Conservation (phyloP, 1,140 invertebrate genomes). For the Lordiphosa collinella region DNA sequence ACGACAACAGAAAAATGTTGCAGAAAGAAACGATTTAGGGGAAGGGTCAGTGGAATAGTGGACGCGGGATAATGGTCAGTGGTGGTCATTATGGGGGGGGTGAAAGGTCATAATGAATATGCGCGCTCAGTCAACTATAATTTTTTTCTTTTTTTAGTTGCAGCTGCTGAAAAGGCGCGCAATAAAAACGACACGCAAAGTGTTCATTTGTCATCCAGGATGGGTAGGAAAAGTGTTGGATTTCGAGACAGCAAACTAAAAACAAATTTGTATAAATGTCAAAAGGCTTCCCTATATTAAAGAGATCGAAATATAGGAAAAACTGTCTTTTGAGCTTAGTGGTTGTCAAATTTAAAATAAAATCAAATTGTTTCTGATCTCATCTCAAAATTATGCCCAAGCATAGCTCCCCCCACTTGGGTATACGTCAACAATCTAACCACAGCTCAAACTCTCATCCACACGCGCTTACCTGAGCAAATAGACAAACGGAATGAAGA, state of each 20-base stretch:
- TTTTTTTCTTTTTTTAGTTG: slow-evolving; percentile 1
- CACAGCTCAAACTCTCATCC: no score
- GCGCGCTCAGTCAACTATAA: slow-evolving; percentile 1
- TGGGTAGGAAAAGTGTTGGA: not conserved
- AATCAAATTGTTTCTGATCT: no score
- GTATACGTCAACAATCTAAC: no score
- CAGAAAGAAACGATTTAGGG: not conserved
- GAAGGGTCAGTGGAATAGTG: not conserved
- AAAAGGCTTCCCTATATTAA: no score
- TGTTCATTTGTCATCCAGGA: slow-evolving; percentile 46
- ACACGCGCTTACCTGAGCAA: not conserved
- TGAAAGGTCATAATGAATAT: slow-evolving; percentile 31
- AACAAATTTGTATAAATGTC: no score
- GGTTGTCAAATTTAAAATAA: no score
- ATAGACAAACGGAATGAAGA: slow-evolving; percentile 4
- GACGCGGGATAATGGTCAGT: slow-evolving; percentile 22
- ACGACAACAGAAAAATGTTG: slow-evolving; percentile 10
- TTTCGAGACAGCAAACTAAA: no score
- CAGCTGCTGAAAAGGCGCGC: slow-evolving; percentile 24
- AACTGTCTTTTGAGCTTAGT: no score
- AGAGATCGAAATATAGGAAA: no score
- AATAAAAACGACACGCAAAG: slow-evolving; percentile 46
- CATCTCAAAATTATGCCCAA: no score
- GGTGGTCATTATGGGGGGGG: slow-evolving; percentile 34
- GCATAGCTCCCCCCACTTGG: no score